These are phyloP conservation scores for Saguinus oedipus DNA, from an alignment of 2,797 vertebrate species.

Conservation along the genomic window DNA sequence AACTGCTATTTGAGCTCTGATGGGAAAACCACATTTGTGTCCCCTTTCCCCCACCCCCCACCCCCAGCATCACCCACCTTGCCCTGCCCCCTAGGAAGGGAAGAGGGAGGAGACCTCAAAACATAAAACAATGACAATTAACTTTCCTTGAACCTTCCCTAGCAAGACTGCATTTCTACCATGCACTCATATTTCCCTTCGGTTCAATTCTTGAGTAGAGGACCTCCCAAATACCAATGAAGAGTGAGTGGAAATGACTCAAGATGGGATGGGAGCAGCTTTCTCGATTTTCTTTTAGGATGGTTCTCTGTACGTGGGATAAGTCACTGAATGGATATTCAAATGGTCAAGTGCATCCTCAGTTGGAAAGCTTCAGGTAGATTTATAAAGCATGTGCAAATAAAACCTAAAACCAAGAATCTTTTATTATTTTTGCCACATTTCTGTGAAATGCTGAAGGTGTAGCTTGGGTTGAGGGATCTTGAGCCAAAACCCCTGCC, in stretches of 20 bases:
- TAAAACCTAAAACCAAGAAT: neutral
- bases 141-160: neutral
- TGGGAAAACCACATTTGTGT: constrained; percentile 31
- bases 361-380: neutral
- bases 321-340: neutral
- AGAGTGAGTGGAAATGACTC: neutral
- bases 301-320: neutral
- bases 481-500: neutral
- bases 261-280: neutral
- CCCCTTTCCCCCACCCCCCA: neutral
- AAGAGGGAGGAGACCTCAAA: neutral
- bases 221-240: neutral
- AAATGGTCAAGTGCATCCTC: neutral
- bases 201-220: neutral
- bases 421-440: neutral
- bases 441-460: neutral
- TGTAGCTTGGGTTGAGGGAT: neutral
- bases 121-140: neutral
- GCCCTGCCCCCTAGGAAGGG: neutral
- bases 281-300: neutral
- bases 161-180: neutral
- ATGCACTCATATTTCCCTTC: neutral
- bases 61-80: neutral
- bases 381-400: neutral
- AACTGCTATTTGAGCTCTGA: constrained; percentile 62